These are phyloP conservation scores for Botia almorhae DNA, from an alignment of 2,797 vertebrate genomes.

Conservation along the genomic window DNA sequence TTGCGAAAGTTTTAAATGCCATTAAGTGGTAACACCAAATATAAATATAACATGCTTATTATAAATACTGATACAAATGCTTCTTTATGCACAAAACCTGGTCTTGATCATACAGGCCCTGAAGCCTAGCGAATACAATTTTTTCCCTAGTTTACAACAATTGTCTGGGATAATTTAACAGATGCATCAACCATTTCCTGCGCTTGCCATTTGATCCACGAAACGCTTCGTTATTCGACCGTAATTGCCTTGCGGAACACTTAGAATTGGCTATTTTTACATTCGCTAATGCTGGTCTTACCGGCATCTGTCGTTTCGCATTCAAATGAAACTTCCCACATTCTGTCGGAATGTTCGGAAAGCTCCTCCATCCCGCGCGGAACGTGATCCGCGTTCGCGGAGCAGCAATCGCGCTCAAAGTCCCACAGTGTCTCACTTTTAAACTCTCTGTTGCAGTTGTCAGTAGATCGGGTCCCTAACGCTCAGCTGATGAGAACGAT, in stretches of 20 bases:
- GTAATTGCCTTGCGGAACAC: conserved; percentile 40
- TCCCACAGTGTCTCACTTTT: no score
- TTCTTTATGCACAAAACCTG: conserved; percentile 10
- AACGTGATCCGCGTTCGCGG: neutral
- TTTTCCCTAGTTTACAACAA: conserved; percentile 15
- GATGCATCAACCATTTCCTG: conserved; percentile 37
- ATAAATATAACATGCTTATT: no score
- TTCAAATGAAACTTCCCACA: conserved; percentile 5
- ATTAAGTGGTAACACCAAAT: no score
- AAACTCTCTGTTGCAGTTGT: conserved; percentile 16
- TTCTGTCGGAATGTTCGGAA: neutral
- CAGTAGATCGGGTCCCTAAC: conserved; percentile 17
- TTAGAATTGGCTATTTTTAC: neutral
- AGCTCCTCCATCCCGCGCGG: neutral
- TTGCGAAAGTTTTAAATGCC: no score
- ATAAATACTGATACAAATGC: neutral
- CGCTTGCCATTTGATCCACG: conserved; percentile 12
- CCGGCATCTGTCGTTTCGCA: conserved; percentile 1
- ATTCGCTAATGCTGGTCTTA: neutral
- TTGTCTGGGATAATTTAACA: neutral
- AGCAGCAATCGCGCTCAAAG: neutral
- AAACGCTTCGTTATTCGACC: neutral
- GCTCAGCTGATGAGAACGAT: conserved; percentile 69
- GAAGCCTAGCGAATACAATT: neutral
- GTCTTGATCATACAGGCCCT: neutral